Evolutionary conservation across 2,797 vertebrate species (phyloP).

Genomic region (Enteromius anoplus): DNA sequence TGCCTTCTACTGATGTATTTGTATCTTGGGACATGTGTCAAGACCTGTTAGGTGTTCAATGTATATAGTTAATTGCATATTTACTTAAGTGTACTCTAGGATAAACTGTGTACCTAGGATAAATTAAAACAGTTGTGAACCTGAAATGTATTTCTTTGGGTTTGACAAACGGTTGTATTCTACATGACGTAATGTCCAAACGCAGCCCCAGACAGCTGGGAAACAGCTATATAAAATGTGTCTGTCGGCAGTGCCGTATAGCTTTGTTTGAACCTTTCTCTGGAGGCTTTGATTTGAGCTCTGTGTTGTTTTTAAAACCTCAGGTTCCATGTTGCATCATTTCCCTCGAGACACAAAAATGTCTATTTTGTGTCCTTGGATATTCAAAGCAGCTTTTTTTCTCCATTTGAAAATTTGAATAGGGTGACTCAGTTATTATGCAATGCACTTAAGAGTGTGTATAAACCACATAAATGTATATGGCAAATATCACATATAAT

Average conservation of each 20-base stretch:
- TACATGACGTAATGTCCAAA: constrained; percentile 14
- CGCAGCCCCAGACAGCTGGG: constrained; percentile 44
- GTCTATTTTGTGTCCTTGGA: constrained; percentile 44
- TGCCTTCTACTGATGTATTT: not conserved
- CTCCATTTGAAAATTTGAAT: not conserved
- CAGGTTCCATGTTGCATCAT: constrained; percentile 67
- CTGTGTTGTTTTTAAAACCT: constrained; percentile 65
- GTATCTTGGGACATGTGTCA: not conserved
- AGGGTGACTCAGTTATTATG: not conserved
- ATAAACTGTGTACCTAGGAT: not conserved
- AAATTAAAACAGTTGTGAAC: not conserved
- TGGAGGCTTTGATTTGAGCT: constrained; percentile 66
- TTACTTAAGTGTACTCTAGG: not conserved
- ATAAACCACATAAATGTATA: not conserved
- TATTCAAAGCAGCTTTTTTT: not conserved
- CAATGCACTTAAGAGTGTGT: not conserved
- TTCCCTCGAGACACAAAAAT: constrained; percentile 65
- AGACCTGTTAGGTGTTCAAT: not conserved
- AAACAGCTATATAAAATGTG: constrained; percentile 49
- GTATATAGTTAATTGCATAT: not conserved
- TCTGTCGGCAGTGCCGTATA: constrained; percentile 67
- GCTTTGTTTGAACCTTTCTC: constrained; percentile 50
- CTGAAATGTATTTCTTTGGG: not conserved
- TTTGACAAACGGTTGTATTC: constrained; percentile 8
- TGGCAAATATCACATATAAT: not conserved